A percentile compares a stretch with the other conserved stretches of the same genome.
These are phyloP conservation scores for Callaeas wilsoni DNA, from an alignment of 2,113 vertebrate species.

Conservation along the genomic window DNA sequence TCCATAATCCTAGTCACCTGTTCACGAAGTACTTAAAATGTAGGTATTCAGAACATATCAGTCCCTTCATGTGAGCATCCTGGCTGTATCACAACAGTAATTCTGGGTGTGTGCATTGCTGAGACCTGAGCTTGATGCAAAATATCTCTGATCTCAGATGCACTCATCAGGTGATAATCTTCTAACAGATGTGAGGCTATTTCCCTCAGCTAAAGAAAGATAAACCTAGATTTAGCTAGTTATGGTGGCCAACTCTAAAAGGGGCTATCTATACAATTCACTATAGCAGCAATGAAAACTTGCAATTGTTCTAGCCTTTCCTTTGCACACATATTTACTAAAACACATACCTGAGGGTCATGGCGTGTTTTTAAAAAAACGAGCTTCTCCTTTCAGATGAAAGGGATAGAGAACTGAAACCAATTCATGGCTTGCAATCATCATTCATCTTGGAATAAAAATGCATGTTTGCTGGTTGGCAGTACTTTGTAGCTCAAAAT, in stretches of 20 bases:
- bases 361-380: not conserved
- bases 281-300: not conserved
- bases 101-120: not conserved
- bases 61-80: not conserved
- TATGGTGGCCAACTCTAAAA: not conserved
- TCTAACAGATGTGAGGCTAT: not conserved
- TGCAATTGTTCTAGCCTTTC: not conserved
- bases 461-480: not conserved
- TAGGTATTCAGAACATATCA: not conserved
- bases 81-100: not conserved
- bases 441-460: slow-evolving; percentile 9
- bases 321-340: not conserved
- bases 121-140: not conserved
- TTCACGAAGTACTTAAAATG: not conserved
- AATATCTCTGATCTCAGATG: not conserved
- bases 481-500: slow-evolving; percentile 7
- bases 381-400: not conserved
- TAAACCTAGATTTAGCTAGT: not conserved
- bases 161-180: not conserved
- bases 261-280: not conserved
- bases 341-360: not conserved
- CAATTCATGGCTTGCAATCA: not conserved
- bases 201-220: not conserved
- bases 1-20: not conserved
- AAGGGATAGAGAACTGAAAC: not conserved